Base-by-base conservation (phyloP, 2,797 vertebrate species). In the Thripadectes ignobilis region DNA sequence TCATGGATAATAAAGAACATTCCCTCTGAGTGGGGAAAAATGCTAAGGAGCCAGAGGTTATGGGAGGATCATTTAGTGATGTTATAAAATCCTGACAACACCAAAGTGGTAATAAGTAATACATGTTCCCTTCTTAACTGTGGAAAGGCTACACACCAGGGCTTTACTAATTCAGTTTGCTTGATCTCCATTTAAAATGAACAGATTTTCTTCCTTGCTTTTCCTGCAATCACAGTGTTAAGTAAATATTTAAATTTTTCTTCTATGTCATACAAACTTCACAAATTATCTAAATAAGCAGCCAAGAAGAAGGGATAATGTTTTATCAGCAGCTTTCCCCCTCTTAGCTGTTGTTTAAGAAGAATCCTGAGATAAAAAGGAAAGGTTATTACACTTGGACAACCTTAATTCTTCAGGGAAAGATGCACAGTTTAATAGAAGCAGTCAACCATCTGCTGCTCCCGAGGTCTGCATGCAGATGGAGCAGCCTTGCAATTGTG, bases 1-100 rank as follows among this genome's bases (percentile, higher is more conserved):
- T 88, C 84, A 82, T 54, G 85, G 94, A 88, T 95, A 96, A 93
- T 96, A 97, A 97, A 97, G 94, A 97, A 94, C 24, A 58, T 38
- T 61, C 26, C 32, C 67, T 89, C 73, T 29, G 43, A 93, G 89
- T 72, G 46, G 54, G 38, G 85, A 97, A 95, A 88, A 91, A 84
- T 41, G 36, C 54, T 91, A 83, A 74, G 23, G 54, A 94, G 90
- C 11, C 86, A 96, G 85, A 93, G 79, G 69, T 95, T 73, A 88
- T 2, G 2, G 51, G 29, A 93, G 68, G 86, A 94, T 43, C 85
- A 77, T 69, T 95, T 82, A 90, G 52, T 34, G 65, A 55, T 69
- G 84, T 80, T 78, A 69, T 92, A 96, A 93, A 95, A 95, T 66
- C 66, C 51, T 89, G 71, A 74, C 91, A 94, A 81, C 65, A 75